Evolutionary conservation across 2,113 vertebrate species (phyloP), one percentile per base, ranked within the genome.

Genomic region (Rhinolophus ferrumequinum): DNA sequence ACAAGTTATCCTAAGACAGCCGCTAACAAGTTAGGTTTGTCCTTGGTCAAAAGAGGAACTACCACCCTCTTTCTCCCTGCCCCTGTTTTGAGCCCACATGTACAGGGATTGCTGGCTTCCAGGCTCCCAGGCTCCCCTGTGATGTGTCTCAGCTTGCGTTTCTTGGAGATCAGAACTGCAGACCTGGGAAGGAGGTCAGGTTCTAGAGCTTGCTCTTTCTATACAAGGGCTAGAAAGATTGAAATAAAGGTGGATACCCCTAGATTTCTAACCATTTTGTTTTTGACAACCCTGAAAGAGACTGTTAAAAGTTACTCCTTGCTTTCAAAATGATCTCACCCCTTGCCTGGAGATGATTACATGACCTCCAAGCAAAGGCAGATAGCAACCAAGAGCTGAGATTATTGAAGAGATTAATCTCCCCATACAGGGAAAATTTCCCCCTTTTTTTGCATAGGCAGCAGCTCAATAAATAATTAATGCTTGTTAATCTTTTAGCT

Each of bases 381-480:
- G 56, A 77, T n/a, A 95, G 88, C 89, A 95, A 95, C 88, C 83
- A 84, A 92, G 91, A 97, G 92, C 92, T 96, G 92, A 75, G 93
- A 79, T 98, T 97, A 92, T 85, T 28, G 1, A 88, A 67, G 89
- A 90, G 95, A 95, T 98, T 98, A 97, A 92, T 93, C 94, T 93
- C 69, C 93, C 83, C 76, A 50, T 64, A 64, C 41, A 90, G 96
- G 96, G 75, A 96, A 97, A 96, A 8, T 76, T 93, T 54, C 72
- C 93, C 80, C 81, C 44, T 66, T 58, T 96, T 96, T 64, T 77
- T 97, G 94, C 96, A 97, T 88, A 98, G 98, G 98, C 97, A 98
- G 97, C 95, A 97, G 82, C 97, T 98, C 96, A 97, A 98, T 98
- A 99, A 99, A 98, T 98, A 99, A 98, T 98, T 98, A 98, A 98